A percentile compares a stretch with the other conserved stretches of the same genome.
phyloP scores from a whole-genome alignment of 2,797 vertebrate species.

The Hybognathus amarus region DNA sequence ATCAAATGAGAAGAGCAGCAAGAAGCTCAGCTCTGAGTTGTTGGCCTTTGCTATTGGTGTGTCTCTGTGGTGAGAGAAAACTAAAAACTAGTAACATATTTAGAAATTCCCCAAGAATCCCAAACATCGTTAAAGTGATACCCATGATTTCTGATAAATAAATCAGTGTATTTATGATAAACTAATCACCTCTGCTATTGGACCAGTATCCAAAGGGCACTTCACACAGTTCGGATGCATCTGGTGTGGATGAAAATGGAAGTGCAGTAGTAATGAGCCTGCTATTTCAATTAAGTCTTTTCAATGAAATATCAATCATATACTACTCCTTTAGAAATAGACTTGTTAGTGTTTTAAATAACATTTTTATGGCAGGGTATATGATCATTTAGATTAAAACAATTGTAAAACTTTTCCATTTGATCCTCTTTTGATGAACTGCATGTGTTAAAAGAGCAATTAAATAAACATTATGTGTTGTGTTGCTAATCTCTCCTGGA shows the following conservation, averaged over 20 bases:
- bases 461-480: constrained; percentile 54
- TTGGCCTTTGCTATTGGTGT: no score
- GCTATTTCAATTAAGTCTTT: neutral
- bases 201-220: constrained; percentile 65
- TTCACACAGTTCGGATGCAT: constrained; percentile 64
- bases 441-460: constrained; percentile 21
- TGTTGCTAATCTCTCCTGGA: constrained; percentile 63
- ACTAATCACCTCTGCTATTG: constrained; percentile 62
- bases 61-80: constrained; percentile 60
- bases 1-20: constrained; percentile 55
- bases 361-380: constrained; percentile 15
- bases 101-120: constrained; percentile 59
- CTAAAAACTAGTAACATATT: constrained; percentile 55
- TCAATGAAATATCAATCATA: neutral
- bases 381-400: neutral
- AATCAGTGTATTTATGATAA: constrained; percentile 63
- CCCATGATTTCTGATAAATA: constrained; percentile 64
- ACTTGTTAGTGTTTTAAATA: constrained; percentile 21
- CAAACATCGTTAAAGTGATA: constrained; percentile 58
- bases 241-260: constrained; percentile 59
- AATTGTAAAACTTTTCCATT: neutral
- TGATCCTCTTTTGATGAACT: neutral
- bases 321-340: neutral
- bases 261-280: constrained; percentile 13
- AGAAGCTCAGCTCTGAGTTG: no score